phyloP scores from a whole-genome alignment of 2,888 invertebrate genomes.

The Hypsopygia costalis region DNA sequence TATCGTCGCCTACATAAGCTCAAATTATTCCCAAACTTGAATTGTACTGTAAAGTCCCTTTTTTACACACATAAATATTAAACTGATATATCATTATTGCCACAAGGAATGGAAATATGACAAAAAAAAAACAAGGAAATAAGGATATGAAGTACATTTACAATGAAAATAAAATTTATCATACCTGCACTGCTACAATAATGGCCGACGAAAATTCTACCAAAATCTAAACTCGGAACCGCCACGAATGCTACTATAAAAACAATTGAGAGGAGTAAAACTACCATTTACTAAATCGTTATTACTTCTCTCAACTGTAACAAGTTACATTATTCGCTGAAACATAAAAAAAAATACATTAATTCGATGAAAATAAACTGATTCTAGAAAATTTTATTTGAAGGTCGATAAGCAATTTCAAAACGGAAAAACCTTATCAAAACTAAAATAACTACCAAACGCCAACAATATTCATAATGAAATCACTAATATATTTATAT shows the following conservation, averaged over 20 bases:
- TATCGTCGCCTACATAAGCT: too few species aligned
- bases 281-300: background rate
- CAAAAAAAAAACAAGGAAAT: too few species aligned
- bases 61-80: too few species aligned
- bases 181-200: too few species aligned
- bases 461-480: conserved; percentile 1
- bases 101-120: too few species aligned
- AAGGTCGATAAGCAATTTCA: conserved; percentile 5
- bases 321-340: conserved; percentile 19
- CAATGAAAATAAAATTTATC: too few species aligned
- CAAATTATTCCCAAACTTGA: too few species aligned
- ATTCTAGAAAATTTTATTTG: background rate
- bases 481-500: conserved; percentile 27
- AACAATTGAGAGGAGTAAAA: conserved; percentile 3
- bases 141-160: too few species aligned
- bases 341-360: conserved; percentile 18
- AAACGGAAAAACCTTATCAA: conserved; percentile 7
- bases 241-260: background rate
- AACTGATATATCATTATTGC: too few species aligned
- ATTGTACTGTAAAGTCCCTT: too few species aligned
- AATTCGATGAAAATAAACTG: conserved; percentile 1
- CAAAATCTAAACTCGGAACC: background rate
- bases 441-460: conserved; percentile 7
- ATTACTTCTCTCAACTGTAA: conserved; percentile 16
- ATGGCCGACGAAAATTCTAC: too few species aligned